phyloP scores from a whole-genome alignment of 2,888 invertebrate genomes.

The Malachius bipustulatus region DNA sequence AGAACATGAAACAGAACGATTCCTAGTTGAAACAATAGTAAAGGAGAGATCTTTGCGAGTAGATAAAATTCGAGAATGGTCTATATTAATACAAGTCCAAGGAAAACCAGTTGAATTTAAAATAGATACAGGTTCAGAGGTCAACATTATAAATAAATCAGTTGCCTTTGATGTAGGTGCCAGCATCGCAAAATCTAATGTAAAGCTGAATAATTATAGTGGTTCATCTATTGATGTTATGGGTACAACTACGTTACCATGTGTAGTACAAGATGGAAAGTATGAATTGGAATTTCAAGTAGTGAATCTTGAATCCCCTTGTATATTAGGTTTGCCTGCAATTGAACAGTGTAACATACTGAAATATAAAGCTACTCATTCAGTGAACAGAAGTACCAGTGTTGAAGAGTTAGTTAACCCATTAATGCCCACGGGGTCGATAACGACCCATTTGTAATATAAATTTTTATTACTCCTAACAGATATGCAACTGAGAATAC shows the following conservation, averaged over 20 bases:
- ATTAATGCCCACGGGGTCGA: no score
- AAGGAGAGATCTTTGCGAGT: neutral
- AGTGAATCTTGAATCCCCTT: neutral
- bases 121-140: neutral
- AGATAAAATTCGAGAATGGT: no score
- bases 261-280: neutral
- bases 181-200: neutral
- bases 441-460: no score
- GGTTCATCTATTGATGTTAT: neutral
- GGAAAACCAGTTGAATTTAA: neutral
- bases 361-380: neutral
- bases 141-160: neutral
- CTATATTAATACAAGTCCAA: neutral
- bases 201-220: neutral
- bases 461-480: no score
- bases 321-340: neutral
- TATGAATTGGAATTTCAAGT: conserved; percentile 1
- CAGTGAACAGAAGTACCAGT: no score
- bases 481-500: no score
- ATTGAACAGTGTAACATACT: neutral
- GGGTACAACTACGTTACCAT: neutral
- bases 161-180: neutral
- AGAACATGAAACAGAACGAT: neutral
- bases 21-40: neutral
- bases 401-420: neutral